A percentile compares a stretch with the other conserved stretches of the same genome.
Evolutionary conservation across 2,888 invertebrate genomes (phyloP).

Genomic region (Drosophila nigricruria): DNA sequence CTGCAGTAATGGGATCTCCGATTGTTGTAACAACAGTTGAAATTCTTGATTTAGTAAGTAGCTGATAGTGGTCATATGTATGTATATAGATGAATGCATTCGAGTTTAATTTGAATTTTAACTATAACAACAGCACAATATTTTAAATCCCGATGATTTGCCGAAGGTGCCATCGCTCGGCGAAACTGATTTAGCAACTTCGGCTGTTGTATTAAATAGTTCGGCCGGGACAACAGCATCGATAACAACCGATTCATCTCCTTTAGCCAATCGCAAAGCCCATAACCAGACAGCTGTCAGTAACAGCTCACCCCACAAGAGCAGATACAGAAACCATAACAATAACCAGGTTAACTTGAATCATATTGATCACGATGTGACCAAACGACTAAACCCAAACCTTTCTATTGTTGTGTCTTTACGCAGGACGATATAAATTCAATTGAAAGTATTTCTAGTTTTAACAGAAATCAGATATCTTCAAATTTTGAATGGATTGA

Average conservation of each 20-base stretch:
- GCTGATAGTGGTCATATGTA: background rate
- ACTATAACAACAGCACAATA: constrained; percentile 45
- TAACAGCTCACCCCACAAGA: constrained; percentile 59
- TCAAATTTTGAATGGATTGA: constrained; percentile 78
- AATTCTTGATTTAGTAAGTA: constrained; percentile 59
- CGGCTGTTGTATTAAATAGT: constrained; percentile 63
- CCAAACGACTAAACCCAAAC: background rate
- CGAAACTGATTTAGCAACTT: constrained; percentile 54
- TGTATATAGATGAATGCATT: background rate
- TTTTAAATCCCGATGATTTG: constrained; percentile 57
- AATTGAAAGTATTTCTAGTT: constrained; percentile 81
- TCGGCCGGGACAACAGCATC: constrained; percentile 77
- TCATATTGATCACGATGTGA: background rate
- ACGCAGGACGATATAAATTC: constrained; percentile 83
- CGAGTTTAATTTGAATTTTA: background rate
- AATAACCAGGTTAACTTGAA: constrained; percentile 74
- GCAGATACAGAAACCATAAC: constrained; percentile 71
- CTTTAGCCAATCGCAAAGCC: constrained; percentile 51
- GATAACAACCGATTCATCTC: constrained; percentile 66
- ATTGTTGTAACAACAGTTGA: constrained; percentile 68
- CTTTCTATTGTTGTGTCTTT: background rate
- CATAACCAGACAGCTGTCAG: constrained; percentile 21
- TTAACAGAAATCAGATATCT: constrained; percentile 45
- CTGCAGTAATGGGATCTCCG: constrained; percentile 63
- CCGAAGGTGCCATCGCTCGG: constrained; percentile 62